Conservation (phyloP, 1,140 invertebrate species). For the Temnothorax curvispinosus region DNA sequence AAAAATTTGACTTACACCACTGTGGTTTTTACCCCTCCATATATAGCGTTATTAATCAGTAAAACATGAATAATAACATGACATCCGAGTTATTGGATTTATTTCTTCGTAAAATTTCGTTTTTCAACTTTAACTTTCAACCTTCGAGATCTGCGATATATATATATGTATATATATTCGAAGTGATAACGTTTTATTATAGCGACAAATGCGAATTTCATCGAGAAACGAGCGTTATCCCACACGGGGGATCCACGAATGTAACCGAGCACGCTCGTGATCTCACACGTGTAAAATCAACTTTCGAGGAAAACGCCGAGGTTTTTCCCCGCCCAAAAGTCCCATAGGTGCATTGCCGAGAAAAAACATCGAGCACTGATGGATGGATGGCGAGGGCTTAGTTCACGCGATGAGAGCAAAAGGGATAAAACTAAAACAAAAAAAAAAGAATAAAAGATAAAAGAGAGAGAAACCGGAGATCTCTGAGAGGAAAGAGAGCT, state of each 20-base stretch:
- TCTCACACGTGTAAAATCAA: slow-evolving; percentile 7
- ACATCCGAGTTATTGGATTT: slow-evolving; percentile 6
- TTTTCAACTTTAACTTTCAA: slow-evolving; percentile 7
- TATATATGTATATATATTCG: background rate
- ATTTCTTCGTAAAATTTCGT: slow-evolving; percentile 5
- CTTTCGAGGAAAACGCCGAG: slow-evolving; percentile 5
- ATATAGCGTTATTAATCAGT: background rate
- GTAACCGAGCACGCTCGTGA: slow-evolving; percentile 10
- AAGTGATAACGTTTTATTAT: background rate
- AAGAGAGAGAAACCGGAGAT: background rate
- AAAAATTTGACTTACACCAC: too few relatives aligned
- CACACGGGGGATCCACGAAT: background rate
- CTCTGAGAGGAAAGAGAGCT: background rate
- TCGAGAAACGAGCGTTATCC: slow-evolving; percentile 28
- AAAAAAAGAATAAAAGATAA: background rate
- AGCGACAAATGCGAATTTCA: background rate
- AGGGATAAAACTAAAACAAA: background rate
- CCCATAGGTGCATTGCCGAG: slow-evolving; percentile 80
- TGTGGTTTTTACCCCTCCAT: too few relatives aligned
- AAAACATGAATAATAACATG: slow-evolving; percentile 3
- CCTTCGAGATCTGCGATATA: background rate
- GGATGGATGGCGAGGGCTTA: slow-evolving; percentile 81
- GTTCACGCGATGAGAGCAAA: slow-evolving; percentile 70
- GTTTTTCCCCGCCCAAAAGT: slow-evolving; percentile 25
- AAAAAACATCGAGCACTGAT: slow-evolving; percentile 75